phyloP scores from a whole-genome alignment of 2,113 vertebrate genomes.

The Camelus bactrianus region DNA sequence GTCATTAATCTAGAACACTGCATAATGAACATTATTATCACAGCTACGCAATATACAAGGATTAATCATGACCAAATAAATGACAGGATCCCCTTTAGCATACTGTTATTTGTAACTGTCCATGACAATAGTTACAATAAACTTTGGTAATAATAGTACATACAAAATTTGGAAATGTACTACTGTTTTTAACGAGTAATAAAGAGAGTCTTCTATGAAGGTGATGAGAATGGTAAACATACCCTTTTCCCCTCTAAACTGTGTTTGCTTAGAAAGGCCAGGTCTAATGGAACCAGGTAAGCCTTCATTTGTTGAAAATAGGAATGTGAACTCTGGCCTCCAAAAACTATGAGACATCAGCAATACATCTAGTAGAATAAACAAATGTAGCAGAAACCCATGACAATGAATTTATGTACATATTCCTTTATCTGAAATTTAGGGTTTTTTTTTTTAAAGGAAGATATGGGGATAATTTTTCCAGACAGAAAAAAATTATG shows the following conservation, averaged over 20 bases:
- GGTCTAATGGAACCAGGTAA: neutral
- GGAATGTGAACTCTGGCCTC: neutral
- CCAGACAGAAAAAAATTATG: neutral
- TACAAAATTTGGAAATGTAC: neutral
- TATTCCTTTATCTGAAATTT: conserved; percentile 31
- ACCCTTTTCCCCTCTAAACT: neutral
- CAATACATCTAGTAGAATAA: neutral
- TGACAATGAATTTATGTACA: neutral
- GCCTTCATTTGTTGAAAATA: neutral
- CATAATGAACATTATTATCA: neutral
- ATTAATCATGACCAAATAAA: neutral
- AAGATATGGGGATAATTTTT: neutral
- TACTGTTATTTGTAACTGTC: neutral
- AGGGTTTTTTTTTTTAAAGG: neutral
- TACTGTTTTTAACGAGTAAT: neutral
- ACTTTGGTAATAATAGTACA: neutral
- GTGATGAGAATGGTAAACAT: neutral
- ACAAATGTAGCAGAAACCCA: neutral
- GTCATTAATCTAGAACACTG: neutral
- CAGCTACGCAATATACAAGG: neutral
- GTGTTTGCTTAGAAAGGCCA: neutral
- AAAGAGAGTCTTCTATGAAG: neutral
- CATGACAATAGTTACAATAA: neutral
- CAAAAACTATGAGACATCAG: neutral
- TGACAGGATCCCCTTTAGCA: neutral